Conservation (phyloP, 2,797 vertebrate genomes). For the Sebastes trivittatus region DNA sequence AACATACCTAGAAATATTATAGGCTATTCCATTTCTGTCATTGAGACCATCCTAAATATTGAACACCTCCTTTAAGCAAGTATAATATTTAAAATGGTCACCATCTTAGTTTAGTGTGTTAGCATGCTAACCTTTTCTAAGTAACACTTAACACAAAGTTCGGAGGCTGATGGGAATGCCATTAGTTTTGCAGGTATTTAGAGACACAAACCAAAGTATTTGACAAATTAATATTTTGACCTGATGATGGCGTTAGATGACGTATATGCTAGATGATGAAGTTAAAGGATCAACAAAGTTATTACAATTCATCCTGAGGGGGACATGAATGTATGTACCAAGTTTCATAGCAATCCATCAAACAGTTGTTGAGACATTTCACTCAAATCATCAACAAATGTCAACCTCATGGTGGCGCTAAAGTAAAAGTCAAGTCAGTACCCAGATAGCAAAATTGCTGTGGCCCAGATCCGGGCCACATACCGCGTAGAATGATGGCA, state of each 20-base stretch:
- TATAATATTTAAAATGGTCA: no score
- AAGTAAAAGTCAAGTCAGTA: neutral
- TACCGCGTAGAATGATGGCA: no score
- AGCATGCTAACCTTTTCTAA: neutral
- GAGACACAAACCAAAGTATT: neutral
- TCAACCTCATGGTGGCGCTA: neutral
- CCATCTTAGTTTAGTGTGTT: neutral
- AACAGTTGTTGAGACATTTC: neutral
- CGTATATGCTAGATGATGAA: neutral
- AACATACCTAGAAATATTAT: no score
- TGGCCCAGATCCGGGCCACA: no score
- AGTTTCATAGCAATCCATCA: neutral
- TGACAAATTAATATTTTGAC: neutral
- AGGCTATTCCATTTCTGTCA: no score
- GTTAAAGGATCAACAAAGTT: neutral
- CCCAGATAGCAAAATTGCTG: no score
- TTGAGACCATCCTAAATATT: no score
- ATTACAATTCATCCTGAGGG: neutral
- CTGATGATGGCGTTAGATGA: neutral
- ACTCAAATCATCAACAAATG: neutral
- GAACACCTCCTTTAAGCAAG: no score
- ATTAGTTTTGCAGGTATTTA: neutral
- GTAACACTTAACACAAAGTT: neutral
- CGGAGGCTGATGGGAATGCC: neutral
- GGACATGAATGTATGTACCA: neutral